A percentile compares a stretch with the other conserved stretches of the same genome.
These are phyloP conservation scores for Salminus brasiliensis DNA, from an alignment of 2,113 vertebrate genomes.

Conservation along the genomic window DNA sequence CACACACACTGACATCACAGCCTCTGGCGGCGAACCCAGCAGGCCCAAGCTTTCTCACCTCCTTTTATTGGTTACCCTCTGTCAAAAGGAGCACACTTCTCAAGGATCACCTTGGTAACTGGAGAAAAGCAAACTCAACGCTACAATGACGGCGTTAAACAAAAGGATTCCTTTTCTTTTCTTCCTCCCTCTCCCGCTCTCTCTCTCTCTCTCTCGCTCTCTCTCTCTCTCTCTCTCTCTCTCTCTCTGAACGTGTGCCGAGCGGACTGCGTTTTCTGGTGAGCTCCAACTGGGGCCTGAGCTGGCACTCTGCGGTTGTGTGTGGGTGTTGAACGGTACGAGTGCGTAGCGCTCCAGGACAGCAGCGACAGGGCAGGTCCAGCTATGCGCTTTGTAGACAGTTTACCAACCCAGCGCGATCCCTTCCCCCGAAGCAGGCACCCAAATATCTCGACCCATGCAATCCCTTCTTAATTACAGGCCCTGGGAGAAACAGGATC, in stretches of 20 bases:
- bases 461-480: constrained; percentile 79
- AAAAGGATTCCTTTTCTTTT: constrained; percentile 53
- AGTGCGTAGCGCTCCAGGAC: neutral
- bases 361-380: neutral
- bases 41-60: constrained; percentile 30
- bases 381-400: constrained; percentile 40
- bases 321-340: constrained; percentile 17
- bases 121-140: constrained; percentile 55
- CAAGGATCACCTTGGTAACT: constrained; percentile 66
- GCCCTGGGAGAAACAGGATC: constrained; percentile 74
- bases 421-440: constrained; percentile 52
- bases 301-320: constrained; percentile 24
- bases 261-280: neutral
- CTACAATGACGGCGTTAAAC: constrained; percentile 50
- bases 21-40: constrained; percentile 17
- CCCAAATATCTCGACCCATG: constrained; percentile 52
- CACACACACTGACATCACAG: constrained; percentile 45
- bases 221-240: constrained; percentile 47
- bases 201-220: constrained; percentile 47
- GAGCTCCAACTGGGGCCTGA: neutral
- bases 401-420: constrained; percentile 67
- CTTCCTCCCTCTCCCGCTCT: constrained; percentile 35
- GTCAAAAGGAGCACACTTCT: constrained; percentile 63
- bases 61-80: constrained; percentile 37
- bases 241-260: neutral